Base-by-base conservation (phyloP, 1,140 invertebrate genomes). In the Physella acuta region DNA sequence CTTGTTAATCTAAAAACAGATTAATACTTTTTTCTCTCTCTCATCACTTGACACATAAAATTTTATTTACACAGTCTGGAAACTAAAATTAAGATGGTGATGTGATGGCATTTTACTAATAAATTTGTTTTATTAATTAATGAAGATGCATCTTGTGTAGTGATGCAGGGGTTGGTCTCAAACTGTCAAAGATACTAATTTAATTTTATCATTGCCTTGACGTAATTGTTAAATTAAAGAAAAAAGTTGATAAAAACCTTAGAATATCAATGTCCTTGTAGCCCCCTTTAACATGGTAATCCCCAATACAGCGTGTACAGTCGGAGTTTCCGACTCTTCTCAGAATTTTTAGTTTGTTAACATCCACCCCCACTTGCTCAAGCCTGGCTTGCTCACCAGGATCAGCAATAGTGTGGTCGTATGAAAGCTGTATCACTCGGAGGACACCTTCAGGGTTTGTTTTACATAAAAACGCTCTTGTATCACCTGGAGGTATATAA, bases 211-310 rank as follows among this genome's bases (percentile, higher is more conserved):
- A n/a, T n/a, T n/a, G n/a, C n/a, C n/a, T n/a, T n/a, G n/a, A n/a
- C n/a, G n/a, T n/a, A n/a, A n/a, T n/a, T n/a, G n/a, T n/a, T n/a
- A 70, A 71, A 70, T 55, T 84, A 39, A 75, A 5, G 44, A 20
- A 28, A 53, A 60, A 67, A 55, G 39, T 55, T 55, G 11, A 11
- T 3, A 44, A 33, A 36, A 24, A 86, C 85, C 78, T 78, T 5
- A 87, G 65, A 66, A 90, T 88, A 26, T 93, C 91, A 79, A 93
- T 92, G 68, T 94, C 93, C 81, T 90, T 92, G 75, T 94, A 94
- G 3, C 91, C 90, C 1, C 91, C 92, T 85, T 96, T 95, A 0
- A 95, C 90, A 70, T 92, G 85, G 79, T 94, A 94, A 85, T 95
- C 94, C n/a, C 94, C 93, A 28, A 96, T 85, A 77, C 93, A 95